These are phyloP conservation scores for Lepidurus couesii DNA, from an alignment of 1,140 invertebrate genomes.

Conservation along the genomic window DNA sequence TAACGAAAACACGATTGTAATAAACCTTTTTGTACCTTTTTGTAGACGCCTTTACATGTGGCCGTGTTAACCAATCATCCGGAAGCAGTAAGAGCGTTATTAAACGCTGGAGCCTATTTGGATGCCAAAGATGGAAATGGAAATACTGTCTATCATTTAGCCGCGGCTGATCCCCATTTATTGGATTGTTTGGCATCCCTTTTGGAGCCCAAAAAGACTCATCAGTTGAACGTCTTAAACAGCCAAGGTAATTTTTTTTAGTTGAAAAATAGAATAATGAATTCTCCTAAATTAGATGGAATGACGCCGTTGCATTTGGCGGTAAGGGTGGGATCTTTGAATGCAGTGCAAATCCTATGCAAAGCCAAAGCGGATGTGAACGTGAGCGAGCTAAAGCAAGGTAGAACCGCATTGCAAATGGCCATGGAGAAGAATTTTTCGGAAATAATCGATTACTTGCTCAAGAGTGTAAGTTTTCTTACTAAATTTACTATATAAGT, in stretches of 20 bases:
- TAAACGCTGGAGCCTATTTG: conserved; percentile 44
- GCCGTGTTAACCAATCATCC: conserved; percentile 48
- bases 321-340: background rate
- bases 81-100: conserved; percentile 44
- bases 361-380: conserved; percentile 31
- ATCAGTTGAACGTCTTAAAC: conserved; percentile 23
- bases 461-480: conserved; percentile 24
- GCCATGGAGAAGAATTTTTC: conserved; percentile 31
- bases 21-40: conserved; percentile 40
- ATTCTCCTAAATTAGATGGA: background rate
- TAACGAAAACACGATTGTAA: conserved; percentile 35
- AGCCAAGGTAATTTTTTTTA: conserved; percentile 22
- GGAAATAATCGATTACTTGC: conserved; percentile 28
- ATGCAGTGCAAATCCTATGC: conserved; percentile 30
- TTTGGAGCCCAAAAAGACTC: background rate
- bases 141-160: conserved; percentile 26
- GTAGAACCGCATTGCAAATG: conserved; percentile 33
- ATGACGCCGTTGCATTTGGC: conserved; percentile 34
- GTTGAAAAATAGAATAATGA: background rate
- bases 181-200: conserved; percentile 27
- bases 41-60: conserved; percentile 49
- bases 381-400: conserved; percentile 28
- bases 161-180: conserved; percentile 23
- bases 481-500: background rate
- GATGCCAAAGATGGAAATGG: conserved; percentile 23